A percentile compares a stretch with the other conserved stretches of the same genome.
These are phyloP conservation scores for Arctocebus calabarensis DNA, from an alignment of 2,797 vertebrate species.

Conservation along the genomic window DNA sequence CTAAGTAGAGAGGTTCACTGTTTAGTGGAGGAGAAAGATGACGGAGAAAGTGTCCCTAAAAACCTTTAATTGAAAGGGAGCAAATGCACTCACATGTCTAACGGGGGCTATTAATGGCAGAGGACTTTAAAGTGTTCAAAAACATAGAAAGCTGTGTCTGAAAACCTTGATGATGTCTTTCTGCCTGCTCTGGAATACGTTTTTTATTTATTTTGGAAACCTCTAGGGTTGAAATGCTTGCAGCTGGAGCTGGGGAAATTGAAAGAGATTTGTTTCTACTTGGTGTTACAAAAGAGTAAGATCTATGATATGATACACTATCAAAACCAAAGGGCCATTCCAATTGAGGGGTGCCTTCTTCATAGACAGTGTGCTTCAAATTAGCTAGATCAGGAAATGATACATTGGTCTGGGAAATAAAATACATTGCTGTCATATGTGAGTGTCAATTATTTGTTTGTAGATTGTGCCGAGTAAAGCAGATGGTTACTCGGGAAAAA, in stretches of 20 bases:
- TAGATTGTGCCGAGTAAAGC: neutral
- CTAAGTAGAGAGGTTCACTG: neutral
- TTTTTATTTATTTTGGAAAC: conserved; percentile 67
- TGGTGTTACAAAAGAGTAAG: conserved; percentile 50
- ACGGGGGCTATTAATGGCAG: neutral
- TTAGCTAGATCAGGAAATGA: neutral
- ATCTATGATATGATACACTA: conserved; percentile 34
- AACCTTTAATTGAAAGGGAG: neutral
- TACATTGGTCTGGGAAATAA: neutral
- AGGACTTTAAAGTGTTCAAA: neutral
- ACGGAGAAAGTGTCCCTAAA: neutral
- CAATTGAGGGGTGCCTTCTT: neutral
- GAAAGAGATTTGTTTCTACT: conserved; percentile 58
- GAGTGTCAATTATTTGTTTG: neutral
- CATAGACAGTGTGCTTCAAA: conserved; percentile 27
- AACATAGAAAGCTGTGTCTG: conserved; percentile 11
- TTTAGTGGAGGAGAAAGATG: neutral
- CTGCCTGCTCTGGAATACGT: neutral
- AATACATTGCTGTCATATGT: neutral
- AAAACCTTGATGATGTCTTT: conserved; percentile 43
- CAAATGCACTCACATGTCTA: neutral
- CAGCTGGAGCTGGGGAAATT: conserved; percentile 23
- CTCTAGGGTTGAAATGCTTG: conserved; percentile 25
- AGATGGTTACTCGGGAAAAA: neutral
- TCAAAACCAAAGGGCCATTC: conserved; percentile 8